Evolutionary conservation across 2,797 vertebrate species (phyloP), one percentile per base, ranked within the genome.

Genomic region (Danio choprae): DNA sequence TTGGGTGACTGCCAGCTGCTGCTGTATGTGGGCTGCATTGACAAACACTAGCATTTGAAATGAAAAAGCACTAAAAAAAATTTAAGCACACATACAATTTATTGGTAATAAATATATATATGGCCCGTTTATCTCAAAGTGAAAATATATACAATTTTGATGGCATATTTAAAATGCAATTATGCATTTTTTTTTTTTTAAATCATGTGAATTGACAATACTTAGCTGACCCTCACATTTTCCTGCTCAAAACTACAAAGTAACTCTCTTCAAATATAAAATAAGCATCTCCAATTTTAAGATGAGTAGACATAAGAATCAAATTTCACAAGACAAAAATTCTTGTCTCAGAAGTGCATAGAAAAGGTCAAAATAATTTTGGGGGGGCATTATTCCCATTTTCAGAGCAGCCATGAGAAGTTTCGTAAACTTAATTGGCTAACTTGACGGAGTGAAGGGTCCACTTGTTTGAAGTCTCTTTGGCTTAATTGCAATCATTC

Each of bases 1-100:
- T 93, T 93, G 91, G 91, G 89, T 74, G 76, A 74, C 88, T 79
- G 93, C 91, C 92, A 93, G 87, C 87, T 87, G 88, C 89, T 86
- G 87, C 80, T 62, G 84, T 65, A 90, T 90, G 90, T 89, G 76
- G 29, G 88, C 85, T 89, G 89, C 89, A 89, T 87, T 89, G 91
- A 92, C 88, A 91, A 84, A 80, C 73, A 81, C 74, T n/a, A 53
- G 63, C 48, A 65, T 29, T 18, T 50, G 85, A 87, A 86, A 84
- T 82, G 82, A 64, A 0, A 65, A 83, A 76, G 73, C 79, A 87
- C 82, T 77, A 36, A n/a, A n/a, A 76, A 36, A 63, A 44, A 48
- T 40, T 58, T 13, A 36, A 53, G 43, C 13, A n/a, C 7, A 59
- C 29, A 16, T 16, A 38, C 44, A 5, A 80, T 70, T 77, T 20